A percentile compares a stretch with the other conserved stretches of the same genome.
phyloP scores from a whole-genome alignment of 2,113 vertebrate genomes.

The Anoura caudifer region DNA sequence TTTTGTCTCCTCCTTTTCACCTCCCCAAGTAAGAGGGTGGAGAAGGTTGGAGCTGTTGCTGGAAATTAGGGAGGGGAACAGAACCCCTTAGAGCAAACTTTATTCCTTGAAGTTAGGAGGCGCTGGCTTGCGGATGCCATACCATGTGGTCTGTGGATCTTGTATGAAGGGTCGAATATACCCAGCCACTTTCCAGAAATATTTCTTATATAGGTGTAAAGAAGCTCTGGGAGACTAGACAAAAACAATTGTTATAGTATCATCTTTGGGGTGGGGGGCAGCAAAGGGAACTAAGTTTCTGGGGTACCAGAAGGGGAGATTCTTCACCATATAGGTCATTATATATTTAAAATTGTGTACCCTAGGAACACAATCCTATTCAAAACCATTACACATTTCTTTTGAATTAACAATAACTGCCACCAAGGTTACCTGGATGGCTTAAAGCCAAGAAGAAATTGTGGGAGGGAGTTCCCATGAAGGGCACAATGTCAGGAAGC shows the following conservation, averaged over 20 bases:
- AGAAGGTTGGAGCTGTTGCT: constrained; percentile 38
- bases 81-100: constrained; percentile 59
- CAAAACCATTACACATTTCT: neutral
- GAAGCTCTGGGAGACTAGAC: neutral
- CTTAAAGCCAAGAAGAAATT: neutral
- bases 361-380: neutral
- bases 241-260: neutral
- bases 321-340: neutral
- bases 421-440: neutral
- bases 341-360: neutral
- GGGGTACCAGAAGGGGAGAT: neutral
- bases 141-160: constrained; percentile 90
- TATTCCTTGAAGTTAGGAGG: constrained; percentile 65
- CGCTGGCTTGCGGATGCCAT: constrained; percentile 72
- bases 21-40: neutral
- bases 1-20: neutral
- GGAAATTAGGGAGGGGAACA: neutral
- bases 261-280: neutral
- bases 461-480: neutral
- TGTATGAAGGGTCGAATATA: constrained; percentile 86
- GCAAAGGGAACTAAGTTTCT: neutral
- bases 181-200: constrained; percentile 84
- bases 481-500: neutral
- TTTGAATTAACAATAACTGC: neutral
- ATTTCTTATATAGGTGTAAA: neutral